Evolutionary conservation across 2,113 vertebrate genomes (phyloP), one percentile per base, ranked within the genome.

Genomic region (Nesoenas mayeri): DNA sequence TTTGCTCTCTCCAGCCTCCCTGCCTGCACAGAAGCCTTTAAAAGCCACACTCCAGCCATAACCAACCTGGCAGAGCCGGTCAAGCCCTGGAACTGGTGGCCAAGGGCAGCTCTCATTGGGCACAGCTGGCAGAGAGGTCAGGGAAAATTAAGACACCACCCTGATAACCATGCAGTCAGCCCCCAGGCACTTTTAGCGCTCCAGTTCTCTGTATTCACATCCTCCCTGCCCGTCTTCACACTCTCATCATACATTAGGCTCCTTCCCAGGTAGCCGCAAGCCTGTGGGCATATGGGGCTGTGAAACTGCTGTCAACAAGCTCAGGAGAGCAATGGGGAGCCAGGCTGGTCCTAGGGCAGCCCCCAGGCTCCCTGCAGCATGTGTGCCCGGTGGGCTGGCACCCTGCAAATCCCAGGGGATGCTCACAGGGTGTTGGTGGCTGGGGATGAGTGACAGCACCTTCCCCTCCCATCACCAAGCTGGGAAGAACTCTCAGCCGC

Each of bases 351-450:
- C 36, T 28, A 20, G 12, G 20, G 51, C 47, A 66, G 44, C 20
- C 11, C n/a, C 18, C 34, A 70, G 21, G 20, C 34, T 50, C 54
- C 34, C 32, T 20, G 7, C 19, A 7, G 56, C 44, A 15, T 0
- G 2, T 0, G 14, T 31, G 29, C 36, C 22, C 12, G 11, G 19
- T 26, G n/a, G 1, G 3, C 40, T 2, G 22, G 38, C 60, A 57
- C 26, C 48, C 31, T 57, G 61, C 14, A 70, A 84, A 53, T 58
- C 40, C 44, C 5, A 0, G 40, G 36, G 66, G 54, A 2, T 61
- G 26, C 60, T 64, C n/a, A 3, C 0, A 1, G 8, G 9, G 6
- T 29, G 17, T 24, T 1, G 0, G 15, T 10, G 47, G 29, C 31
- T 3, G 2, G 32, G 10, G 38, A 34, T 5, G 58, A 91, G 34